phyloP scores from a whole-genome alignment of 2,113 vertebrate genomes.

The Microcebus lehilahytsara region DNA sequence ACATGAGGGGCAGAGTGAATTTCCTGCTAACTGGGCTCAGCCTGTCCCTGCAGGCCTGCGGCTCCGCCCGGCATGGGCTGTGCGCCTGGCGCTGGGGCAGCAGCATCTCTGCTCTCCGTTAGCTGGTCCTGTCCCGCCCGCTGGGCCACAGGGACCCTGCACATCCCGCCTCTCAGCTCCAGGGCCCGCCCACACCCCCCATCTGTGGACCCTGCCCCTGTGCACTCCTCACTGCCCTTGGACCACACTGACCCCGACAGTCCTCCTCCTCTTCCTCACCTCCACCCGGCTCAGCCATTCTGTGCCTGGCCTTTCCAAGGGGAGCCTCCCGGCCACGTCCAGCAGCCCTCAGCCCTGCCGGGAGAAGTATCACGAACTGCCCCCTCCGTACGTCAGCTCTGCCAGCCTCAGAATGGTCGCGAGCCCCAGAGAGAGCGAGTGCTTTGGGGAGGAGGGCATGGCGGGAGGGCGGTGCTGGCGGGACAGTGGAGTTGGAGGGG shows the following conservation, averaged over 20 bases:
- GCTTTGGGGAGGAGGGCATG: not conserved
- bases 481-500: not conserved
- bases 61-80: not conserved
- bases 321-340: not conserved
- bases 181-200: too few species aligned
- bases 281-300: not conserved
- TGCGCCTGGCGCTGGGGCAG: not conserved
- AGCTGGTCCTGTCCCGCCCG: not conserved
- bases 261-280: not conserved
- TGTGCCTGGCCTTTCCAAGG: not conserved
- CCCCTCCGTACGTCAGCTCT: too few species aligned
- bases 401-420: not conserved
- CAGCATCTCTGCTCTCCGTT: not conserved
- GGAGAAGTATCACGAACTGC: not conserved
- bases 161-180: not conserved
- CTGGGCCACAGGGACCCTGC: not conserved
- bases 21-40: not conserved
- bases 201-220: not conserved
- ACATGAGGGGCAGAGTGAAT: not conserved
- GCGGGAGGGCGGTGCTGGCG: too few species aligned
- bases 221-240: not conserved
- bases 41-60: not conserved
- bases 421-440: not conserved
- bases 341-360: not conserved
- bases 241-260: not conserved